A percentile compares a stretch with the other conserved stretches of the same genome.
Evolutionary conservation across 2,113 vertebrate genomes (phyloP).

Genomic region (Sclerurus mexicanus): DNA sequence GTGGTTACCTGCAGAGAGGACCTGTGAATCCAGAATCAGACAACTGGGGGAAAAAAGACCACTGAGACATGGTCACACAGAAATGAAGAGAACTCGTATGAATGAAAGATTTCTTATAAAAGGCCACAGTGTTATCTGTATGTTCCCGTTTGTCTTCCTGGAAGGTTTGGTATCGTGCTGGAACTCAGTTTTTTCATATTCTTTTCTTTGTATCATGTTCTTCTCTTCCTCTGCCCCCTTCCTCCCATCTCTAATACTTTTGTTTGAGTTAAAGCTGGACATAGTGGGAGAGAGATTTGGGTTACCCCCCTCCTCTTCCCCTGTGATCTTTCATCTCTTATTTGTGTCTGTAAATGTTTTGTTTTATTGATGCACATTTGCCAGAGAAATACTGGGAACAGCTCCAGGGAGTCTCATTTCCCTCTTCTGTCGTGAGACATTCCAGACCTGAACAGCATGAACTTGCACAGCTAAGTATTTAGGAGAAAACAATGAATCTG

Average conservation of each 20-base stretch:
- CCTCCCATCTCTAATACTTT: background rate
- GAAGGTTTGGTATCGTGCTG: background rate
- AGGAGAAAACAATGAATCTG: background rate
- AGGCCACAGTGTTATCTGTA: conserved; percentile 5
- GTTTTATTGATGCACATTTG: conserved; percentile 41
- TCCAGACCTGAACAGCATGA: conserved; percentile 2
- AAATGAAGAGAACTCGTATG: background rate
- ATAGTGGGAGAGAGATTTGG: background rate
- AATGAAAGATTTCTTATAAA: conserved; percentile 36
- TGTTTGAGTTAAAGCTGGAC: background rate
- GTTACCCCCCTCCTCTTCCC: background rate
- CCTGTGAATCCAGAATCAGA: background rate
- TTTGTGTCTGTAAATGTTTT: conserved; percentile 45
- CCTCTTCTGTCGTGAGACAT: conserved; percentile 27
- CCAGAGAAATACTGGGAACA: conserved; percentile 38
- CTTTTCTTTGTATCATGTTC: background rate
- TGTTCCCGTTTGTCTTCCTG: background rate
- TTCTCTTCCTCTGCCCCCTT: background rate
- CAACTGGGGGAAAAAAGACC: background rate
- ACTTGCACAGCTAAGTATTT: conserved; percentile 9
- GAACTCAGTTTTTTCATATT: background rate
- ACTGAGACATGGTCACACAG: background rate
- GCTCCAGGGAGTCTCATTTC: conserved; percentile 19
- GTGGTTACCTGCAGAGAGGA: background rate
- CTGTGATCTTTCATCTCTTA: background rate